Base-by-base conservation (phyloP, 2,888 invertebrate species). In the Rotaria socialis region DNA sequence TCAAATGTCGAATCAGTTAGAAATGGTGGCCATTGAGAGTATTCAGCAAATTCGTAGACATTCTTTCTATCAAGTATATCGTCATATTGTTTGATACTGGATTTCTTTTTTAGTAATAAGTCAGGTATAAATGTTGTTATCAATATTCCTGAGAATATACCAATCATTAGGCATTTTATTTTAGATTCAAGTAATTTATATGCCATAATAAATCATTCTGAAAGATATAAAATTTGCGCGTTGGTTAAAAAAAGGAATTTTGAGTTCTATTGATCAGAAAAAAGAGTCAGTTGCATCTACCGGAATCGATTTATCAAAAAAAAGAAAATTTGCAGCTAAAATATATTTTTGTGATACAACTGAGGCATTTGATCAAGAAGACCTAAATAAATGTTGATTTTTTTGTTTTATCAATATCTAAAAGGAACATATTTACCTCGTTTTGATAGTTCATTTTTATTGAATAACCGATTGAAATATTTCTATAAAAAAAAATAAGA, bases 401-500 rank as follows among this genome's bases (percentile, higher is more conserved):
- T 6, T 55, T 55, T 6, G 10, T 27, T 27, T 60, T 60, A 2
- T 10, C n/a, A 24, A 7, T 24, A 27, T 14, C 14, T 24, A 27
- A 14, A 60, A 60, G 1, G n/a, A 11, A 14, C 19, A 41, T 67
- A 19, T 67, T 67, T 67, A 41, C 67, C 80, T 43, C 80, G 80
- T 47, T 80, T 80, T n/a, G 43, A 22, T 47, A 80, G 14, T 80
- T 80, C 80, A 14, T 43, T 16, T n/a, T 80, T 80, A 3, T 47
- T 80, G 24, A 47, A 80, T 47, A 80, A 47, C 11, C 80, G 80
- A 80, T 80, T 80, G 24, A 47, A 80, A 35, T 67, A 67, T 67
- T 67, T 67, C 67, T 67, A 41, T 19, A 67, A 0, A 0, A 35
- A 41, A 67, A 86, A 52, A 43, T n/a, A n/a, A 86, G 0, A 86